Base-by-base conservation (phyloP, 1,140 invertebrate species). In the Subanguina moxae region DNA sequence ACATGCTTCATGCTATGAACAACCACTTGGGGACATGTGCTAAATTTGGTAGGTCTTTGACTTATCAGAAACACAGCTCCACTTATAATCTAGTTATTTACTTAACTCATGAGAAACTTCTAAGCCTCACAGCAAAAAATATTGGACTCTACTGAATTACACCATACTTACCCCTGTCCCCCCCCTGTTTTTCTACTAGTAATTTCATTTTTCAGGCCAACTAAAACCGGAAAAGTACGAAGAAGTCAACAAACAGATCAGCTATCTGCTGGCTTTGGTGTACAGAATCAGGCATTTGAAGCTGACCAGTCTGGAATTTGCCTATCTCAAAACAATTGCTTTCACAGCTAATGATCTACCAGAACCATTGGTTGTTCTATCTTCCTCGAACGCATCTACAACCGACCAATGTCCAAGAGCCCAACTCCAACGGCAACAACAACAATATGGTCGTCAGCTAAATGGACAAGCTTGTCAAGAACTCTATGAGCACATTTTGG, bases 311-410 rank as follows among this genome's bases (percentile, higher is more conserved):
- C 89, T 77, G 64, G 93, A 96, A 83, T 92, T 90, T 84, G 92
- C 92, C 1, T 92, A 92, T 83, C 86, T 95, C n/a, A 90, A 93
- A 80, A 88, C 90, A 5, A 87, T 94, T 45, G 88, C 89, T 11
- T 87, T 95, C 64, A 76, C 73, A 38, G 56, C 76, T 13, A 48
- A 68, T n/a, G 67, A 71, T 38, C 32, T 71, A 25, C 70, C 56
- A 63, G n/a, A 19, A 43, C 66, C 15, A 68, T n/a, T 46, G 21
- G 17, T 17, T 68, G 65, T 1, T 11, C 11, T 57, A 25, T 3
- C 52, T 3, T 57, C 27, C 52, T 57, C 27, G 11, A 38, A 19
- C 43, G 9, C 15, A 7, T 62, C 43, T 62, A 57, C 28, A 46
- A 57, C 27, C 11, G 48, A 30, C 21, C 64, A 65, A 62, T 27